A percentile compares a stretch with the other conserved stretches of the same genome.
Evolutionary conservation across 2,888 invertebrate genomes (phyloP).

Genomic region (Drosophila leonis): DNA sequence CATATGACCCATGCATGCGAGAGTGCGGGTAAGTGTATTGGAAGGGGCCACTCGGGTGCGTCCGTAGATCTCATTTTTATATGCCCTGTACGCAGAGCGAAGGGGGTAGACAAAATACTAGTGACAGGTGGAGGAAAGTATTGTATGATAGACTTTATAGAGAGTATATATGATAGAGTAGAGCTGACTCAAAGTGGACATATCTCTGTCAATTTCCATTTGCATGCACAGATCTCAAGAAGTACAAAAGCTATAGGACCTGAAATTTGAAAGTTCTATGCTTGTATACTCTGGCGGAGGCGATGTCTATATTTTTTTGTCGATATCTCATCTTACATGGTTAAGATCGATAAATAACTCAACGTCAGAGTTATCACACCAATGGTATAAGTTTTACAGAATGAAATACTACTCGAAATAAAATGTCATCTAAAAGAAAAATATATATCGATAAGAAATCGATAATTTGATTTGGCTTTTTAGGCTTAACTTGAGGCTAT

Average conservation of each 20-base stretch:
- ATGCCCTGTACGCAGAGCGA: not conserved
- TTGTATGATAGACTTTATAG: not conserved
- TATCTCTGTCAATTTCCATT: no score
- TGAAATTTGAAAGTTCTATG: not conserved
- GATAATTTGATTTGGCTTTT: no score
- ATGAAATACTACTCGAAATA: no score
- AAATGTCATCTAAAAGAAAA: no score
- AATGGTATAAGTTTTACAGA: no score
- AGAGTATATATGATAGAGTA: not conserved
- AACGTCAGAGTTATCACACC: no score
- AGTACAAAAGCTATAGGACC: not conserved
- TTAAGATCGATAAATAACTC: not conserved
- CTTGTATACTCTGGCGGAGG: no score
- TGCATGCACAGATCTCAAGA: not conserved
- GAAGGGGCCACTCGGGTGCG: constrained; percentile 6
- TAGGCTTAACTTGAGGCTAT: no score
- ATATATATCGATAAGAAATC: not conserved
- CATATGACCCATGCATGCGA: constrained; percentile 15
- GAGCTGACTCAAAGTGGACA: not conserved
- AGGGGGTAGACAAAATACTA: not conserved
- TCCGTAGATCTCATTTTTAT: constrained; percentile 10
- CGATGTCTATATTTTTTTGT: not conserved
- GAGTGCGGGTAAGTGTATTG: constrained; percentile 9
- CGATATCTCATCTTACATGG: not conserved
- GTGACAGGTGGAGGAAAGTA: not conserved